A percentile compares a stretch with the other conserved stretches of the same genome.
Conservation (phyloP, 2,113 vertebrate genomes). For the Alaudala cheleensis region DNA sequence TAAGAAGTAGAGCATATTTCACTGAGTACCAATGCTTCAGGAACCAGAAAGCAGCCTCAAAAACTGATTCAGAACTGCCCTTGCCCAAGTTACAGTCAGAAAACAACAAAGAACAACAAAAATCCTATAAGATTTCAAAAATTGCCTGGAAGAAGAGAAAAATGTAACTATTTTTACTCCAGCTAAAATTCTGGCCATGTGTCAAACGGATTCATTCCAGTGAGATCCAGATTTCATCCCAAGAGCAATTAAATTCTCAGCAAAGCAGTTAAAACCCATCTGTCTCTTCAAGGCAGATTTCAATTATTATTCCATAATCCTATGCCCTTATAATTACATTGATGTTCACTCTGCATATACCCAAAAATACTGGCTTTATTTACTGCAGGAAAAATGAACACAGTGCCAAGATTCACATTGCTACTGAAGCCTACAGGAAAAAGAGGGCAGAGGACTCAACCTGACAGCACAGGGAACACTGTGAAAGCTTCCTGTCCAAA, state of each 20-base stretch:
- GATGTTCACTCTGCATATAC: not conserved
- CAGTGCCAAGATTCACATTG: not conserved
- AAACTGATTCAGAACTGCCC: not conserved
- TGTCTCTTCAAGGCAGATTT: not conserved
- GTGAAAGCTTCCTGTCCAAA: not conserved
- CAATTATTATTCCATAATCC: not conserved
- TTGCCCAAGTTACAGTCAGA: not conserved
- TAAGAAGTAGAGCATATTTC: not conserved
- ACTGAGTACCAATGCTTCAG: not conserved
- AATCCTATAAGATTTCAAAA: not conserved
- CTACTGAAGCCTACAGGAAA: not conserved
- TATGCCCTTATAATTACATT: not conserved
- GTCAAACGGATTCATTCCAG: not conserved
- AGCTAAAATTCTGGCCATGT: not conserved
- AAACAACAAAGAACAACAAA: not conserved
- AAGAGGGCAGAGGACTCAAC: not conserved
- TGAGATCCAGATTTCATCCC: not conserved
- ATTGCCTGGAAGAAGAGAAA: not conserved
- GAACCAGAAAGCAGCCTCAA: not conserved
- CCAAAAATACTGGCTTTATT: not conserved
- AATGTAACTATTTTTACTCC: fast-evolving
- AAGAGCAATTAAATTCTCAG: constrained; percentile 19
- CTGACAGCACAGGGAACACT: not conserved
- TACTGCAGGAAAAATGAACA: not conserved
- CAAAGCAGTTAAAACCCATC: constrained; percentile 24